Base-by-base conservation (phyloP, 2,888 invertebrate species). In the Lasius fuliginosus region DNA sequence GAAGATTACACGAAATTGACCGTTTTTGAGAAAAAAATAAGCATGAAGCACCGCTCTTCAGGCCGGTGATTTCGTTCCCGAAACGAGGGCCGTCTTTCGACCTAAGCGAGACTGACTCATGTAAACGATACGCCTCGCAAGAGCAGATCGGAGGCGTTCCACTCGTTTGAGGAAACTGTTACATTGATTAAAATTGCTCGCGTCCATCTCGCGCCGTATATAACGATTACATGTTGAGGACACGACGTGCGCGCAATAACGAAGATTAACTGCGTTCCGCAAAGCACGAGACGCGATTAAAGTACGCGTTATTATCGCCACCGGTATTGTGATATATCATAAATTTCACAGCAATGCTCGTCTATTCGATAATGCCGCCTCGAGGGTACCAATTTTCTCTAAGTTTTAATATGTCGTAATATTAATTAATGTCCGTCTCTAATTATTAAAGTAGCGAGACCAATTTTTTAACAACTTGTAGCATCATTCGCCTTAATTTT, bases 1-100 rank as follows among this genome's bases (percentile, higher is more conserved):
- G 90, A 91, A 90, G 92, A 93, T 93, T 92, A 91, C 90, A 92
- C 88, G 90, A 92, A 93, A 93, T 92, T 92, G 91, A 90, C 89
- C 74, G 87, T 87, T 91, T 93, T 92, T 87, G 87, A 84, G 82
- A 87, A 90, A 91, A 88, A 91, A 89, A 86, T 86, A 82, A 85
- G 83, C 87, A 76, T 82, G 87, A 86, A 84, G 69, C 71, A 74
- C 65, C 79, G 77, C 56, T 85, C 76, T 86, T 88, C 71, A 87
- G 84, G 53, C 89, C 87, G 85, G 87, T 90, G 90, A 90, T 92
- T 92, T 92, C 79, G 82, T 82, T 75, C 77, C 81, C 76, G 81
- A 74, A 87, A 88, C 84, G 79, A 82, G 85, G 67, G 75, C 82
- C 69, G 56, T 83, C 87, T 88, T 90, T 81, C 62, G 68, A 76